Evolutionary conservation across 2,888 invertebrate species (phyloP), one percentile per base, ranked within the genome.

Genomic region (Bruchidius siliquastri): DNA sequence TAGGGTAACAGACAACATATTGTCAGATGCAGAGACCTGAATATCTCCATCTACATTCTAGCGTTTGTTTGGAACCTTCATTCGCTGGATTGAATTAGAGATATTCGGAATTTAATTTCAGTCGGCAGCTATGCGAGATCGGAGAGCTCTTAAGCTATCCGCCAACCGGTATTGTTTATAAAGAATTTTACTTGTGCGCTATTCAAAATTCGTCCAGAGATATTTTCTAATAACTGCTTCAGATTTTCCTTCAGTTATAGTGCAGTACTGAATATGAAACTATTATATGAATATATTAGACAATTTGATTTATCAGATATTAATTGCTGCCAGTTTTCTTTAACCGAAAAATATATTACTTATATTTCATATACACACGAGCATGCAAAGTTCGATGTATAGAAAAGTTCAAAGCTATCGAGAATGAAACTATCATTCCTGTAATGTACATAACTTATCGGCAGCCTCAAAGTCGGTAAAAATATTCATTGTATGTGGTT

Each of bases 71-170:
- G 79, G 81, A 79, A 77, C 79, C 76, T 79, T 77, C 77, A 75
- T 71, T 76, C 73, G 76, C 71, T 18, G 80, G 78, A 80, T 82
- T 82, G 82, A 83, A 83, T 83, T 83, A 82, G 80, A 81, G 78
- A 81, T 80, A 81, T 81, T 81, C 76, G 80, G 79, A 81, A 79
- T 79, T 80, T 79, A 77, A 78, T 79, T 80, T 49, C 49, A 49
- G 49, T 49, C 49, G 49, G 49, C 72, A 75, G 74, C 73, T 72
- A 75, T 73, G 49, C 49, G 49, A 13, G 49, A 49, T 71, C 66
- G 66, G 73, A 74, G 74, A 76, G 73, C 75, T 75, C 75, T 75
- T 70, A 73, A 78, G 74, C 76, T 74, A 74, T 77, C 49, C 13
- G 49, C 49, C 49, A 49, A 49, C 76, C 72, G 68, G 74, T 76